Conservation (phyloP, 1,140 invertebrate genomes). For the Ectropis grisescens region DNA sequence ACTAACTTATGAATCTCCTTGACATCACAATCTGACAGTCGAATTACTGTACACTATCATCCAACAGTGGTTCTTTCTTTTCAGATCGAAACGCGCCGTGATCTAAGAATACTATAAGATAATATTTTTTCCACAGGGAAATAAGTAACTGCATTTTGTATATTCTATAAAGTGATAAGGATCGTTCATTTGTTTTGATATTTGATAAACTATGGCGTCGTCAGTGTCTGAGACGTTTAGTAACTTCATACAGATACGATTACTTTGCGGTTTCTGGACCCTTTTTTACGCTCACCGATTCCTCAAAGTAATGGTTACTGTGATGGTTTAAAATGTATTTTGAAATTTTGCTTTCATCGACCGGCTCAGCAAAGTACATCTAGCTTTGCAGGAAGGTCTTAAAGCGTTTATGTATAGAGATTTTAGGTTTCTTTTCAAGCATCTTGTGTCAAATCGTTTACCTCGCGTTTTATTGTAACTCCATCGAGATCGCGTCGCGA, state of each 20-base stretch:
- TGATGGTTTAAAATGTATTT: constrained; percentile 54
- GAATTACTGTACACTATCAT: no score
- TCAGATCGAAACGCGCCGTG: constrained; percentile 67
- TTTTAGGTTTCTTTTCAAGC: constrained; percentile 65
- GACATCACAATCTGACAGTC: no score
- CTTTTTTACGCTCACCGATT: constrained; percentile 66
- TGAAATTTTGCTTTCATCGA: constrained; percentile 57
- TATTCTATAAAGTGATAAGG: constrained; percentile 71
- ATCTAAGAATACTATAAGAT: constrained; percentile 72
- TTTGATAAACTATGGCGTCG: constrained; percentile 64
- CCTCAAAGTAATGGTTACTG: constrained; percentile 59
- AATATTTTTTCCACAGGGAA: constrained; percentile 71
- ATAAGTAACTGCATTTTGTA: constrained; percentile 72
- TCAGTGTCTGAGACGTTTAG: constrained; percentile 57
- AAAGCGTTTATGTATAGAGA: constrained; percentile 66
- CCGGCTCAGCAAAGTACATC: constrained; percentile 44
- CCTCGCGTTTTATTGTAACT: constrained; percentile 11
- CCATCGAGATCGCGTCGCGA: no score
- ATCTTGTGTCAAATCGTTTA: constrained; percentile 29
- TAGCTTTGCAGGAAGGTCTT: constrained; percentile 51
- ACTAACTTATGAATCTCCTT: no score
- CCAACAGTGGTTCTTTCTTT: constrained; percentile 40
- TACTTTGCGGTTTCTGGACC: constrained; percentile 61
- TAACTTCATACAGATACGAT: constrained; percentile 47
- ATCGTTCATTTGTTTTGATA: constrained; percentile 68